phyloP scores from a whole-genome alignment of 1,140 invertebrate genomes.

The Antheraea mylitta region DNA sequence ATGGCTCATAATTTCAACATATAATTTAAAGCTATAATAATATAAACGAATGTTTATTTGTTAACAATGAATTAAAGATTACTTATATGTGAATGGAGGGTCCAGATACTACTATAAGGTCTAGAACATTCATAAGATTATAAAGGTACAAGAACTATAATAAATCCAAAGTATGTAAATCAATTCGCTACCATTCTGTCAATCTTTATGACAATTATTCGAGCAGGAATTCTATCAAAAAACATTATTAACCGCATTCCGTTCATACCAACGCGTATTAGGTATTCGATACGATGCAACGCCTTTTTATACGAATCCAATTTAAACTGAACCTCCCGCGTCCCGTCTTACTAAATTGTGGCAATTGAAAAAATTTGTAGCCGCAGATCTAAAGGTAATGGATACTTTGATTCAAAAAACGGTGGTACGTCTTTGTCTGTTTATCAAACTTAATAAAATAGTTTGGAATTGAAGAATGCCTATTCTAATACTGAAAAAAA shows the following conservation, averaged over 20 bases:
- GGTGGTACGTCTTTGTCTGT: not conserved
- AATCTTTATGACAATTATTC: not conserved
- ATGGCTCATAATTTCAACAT: no score
- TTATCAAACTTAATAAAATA: not conserved
- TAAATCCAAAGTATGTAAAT: no score
- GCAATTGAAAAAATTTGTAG: not conserved
- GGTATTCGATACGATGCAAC: constrained; percentile 49
- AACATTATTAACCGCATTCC: constrained; percentile 42
- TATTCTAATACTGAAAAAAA: not conserved
- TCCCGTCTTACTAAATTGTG: not conserved
- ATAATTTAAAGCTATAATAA: no score
- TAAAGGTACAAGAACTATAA: no score
- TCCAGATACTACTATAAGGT: no score
- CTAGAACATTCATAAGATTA: no score
- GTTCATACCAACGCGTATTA: constrained; percentile 46
- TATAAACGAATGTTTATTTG: no score
- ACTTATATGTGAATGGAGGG: no score
- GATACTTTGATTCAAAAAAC: not conserved
- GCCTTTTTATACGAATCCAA: constrained; percentile 29
- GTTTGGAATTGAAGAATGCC: not conserved
- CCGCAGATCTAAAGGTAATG: not conserved
- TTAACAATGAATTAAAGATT: no score
- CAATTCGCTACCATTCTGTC: no score
- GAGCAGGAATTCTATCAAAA: constrained; percentile 13
- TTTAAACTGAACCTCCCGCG: not conserved